Percentiles rank a stretch among this genome's conserved stretches.
Evolutionary conservation across 2,888 invertebrate species (phyloP).

Genomic region (Adineta ricciae): DNA sequence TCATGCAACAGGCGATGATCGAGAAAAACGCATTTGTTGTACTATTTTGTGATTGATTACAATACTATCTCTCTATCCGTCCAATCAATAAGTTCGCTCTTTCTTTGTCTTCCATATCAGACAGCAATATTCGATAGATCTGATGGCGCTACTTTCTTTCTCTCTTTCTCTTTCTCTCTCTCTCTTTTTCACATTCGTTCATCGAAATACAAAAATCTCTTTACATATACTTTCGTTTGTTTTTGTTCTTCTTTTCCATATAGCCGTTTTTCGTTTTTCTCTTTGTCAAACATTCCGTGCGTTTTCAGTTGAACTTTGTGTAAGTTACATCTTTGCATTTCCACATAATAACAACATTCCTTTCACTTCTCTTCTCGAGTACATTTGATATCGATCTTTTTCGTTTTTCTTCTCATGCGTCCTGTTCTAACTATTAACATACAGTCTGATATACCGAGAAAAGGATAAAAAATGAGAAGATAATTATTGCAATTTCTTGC

Average conservation of each 20-base stretch:
- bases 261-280: background rate
- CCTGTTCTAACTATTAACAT: background rate
- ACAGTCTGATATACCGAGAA: background rate
- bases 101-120: background rate
- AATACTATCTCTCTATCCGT: background rate
- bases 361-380: background rate
- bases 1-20: background rate
- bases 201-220: too few relatives aligned
- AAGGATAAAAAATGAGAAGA: background rate
- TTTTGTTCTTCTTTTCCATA: background rate
- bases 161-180: background rate
- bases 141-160: background rate
- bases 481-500: background rate
- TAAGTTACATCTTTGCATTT: background rate
- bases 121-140: background rate
- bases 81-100: background rate
- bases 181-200: too few relatives aligned
- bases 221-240: background rate
- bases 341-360: background rate
- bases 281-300: background rate
- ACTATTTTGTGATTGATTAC: background rate
- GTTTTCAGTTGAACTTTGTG: background rate
- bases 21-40: slow-evolving; percentile 10
- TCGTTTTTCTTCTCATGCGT: background rate
- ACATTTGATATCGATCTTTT: background rate